Percentiles rank a stretch among this genome's conserved stretches.
phyloP scores from a whole-genome alignment of 2,888 invertebrate genomes.

The Cosmia trapezina region DNA sequence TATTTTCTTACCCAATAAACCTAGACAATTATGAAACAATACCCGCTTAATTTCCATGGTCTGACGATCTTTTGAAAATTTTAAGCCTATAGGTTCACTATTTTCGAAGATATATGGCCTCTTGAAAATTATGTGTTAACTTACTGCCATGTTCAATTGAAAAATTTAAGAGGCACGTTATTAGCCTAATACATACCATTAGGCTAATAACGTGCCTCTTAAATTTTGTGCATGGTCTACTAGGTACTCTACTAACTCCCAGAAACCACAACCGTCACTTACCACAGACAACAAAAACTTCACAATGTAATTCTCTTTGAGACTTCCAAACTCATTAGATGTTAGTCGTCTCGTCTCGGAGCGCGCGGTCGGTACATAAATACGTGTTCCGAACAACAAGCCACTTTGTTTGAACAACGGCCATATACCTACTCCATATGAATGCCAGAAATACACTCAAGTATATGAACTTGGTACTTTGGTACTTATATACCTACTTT shows the following conservation, averaged over 20 bases:
- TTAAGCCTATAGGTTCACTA: too few relatives aligned
- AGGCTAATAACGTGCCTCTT: too few relatives aligned
- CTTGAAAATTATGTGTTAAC: too few relatives aligned
- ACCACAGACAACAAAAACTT: slow-evolving; percentile 65
- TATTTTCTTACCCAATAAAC: too few relatives aligned
- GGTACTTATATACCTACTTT: slow-evolving; percentile 39
- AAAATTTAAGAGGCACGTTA: too few relatives aligned
- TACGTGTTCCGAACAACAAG: slow-evolving; percentile 61
- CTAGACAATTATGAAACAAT: too few relatives aligned
- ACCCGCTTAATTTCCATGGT: too few relatives aligned
- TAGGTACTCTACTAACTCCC: slow-evolving; percentile 15
- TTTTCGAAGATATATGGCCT: too few relatives aligned
- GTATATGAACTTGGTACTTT: slow-evolving; percentile 48
- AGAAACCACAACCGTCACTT: slow-evolving; percentile 10
- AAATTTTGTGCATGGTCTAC: neutral
- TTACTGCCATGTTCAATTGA: too few relatives aligned
- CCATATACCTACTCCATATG: slow-evolving; percentile 67
- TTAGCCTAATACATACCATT: too few relatives aligned
- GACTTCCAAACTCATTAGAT: slow-evolving; percentile 78
- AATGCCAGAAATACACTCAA: slow-evolving; percentile 62
- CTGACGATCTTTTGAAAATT: too few relatives aligned
- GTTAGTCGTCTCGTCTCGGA: slow-evolving; percentile 63
- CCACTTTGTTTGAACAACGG: slow-evolving; percentile 76
- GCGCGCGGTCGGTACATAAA: slow-evolving; percentile 69
- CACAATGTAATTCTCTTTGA: slow-evolving; percentile 69